A percentile compares a stretch with the other conserved stretches of the same genome.
Conservation (phyloP, 2,888 invertebrate genomes). For the Exephanes ischioxanthus region DNA sequence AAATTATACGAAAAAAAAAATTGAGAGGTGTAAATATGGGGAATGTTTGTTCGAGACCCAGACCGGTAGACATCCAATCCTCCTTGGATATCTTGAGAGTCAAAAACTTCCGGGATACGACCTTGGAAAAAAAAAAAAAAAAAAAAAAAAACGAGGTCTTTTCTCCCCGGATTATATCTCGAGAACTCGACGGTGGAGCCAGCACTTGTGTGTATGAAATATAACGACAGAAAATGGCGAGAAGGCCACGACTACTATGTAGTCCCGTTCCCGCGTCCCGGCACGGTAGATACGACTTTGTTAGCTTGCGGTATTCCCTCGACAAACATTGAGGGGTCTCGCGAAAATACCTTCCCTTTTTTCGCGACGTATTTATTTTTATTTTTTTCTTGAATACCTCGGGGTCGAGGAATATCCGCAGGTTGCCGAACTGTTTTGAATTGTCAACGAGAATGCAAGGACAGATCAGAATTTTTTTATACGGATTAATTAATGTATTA, state of each 20-base stretch:
- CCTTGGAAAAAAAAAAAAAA: constrained; percentile 72
- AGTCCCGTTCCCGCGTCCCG: background rate
- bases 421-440: background rate
- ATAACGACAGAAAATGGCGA: constrained; percentile 28
- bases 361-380: background rate
- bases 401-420: background rate
- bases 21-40: background rate
- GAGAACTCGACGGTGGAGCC: constrained; percentile 9
- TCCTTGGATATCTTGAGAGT: background rate
- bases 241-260: constrained; percentile 3
- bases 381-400: background rate
- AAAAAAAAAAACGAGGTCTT: background rate
- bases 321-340: constrained; percentile 30
- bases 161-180: background rate
- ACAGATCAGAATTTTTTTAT: background rate
- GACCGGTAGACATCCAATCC: constrained; percentile 1
- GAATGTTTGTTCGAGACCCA: constrained; percentile 17
- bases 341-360: constrained; percentile 40
- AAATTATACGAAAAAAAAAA: background rate
- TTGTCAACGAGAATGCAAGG: background rate
- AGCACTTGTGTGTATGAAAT: constrained; percentile 12
- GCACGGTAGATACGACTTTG: background rate
- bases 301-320: constrained; percentile 18
- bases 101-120: constrained; percentile 59
- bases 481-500: background rate